Percentiles rank a stretch among this genome's conserved stretches.
These are phyloP conservation scores for Mus spicilegus DNA, from an alignment of 2,113 vertebrate species.

Conservation along the genomic window DNA sequence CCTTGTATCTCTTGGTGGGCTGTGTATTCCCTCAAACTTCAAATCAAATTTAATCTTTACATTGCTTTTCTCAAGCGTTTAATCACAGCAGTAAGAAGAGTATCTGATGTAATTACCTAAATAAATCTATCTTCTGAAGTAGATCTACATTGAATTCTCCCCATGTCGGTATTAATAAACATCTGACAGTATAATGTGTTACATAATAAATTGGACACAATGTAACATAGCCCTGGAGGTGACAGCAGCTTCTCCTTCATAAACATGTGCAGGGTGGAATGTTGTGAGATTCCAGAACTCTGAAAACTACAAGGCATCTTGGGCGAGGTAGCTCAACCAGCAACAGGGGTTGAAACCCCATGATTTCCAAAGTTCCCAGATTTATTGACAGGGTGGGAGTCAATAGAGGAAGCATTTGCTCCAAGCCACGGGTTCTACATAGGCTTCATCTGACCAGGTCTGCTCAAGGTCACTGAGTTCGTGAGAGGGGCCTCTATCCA, in stretches of 20 bases:
- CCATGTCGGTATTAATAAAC: not conserved
- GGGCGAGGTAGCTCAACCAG: not conserved
- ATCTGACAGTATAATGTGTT: not conserved
- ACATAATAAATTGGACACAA: not conserved
- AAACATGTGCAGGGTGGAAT: not conserved
- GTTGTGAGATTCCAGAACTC: not conserved
- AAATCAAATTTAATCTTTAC: not conserved
- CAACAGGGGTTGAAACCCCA: not conserved
- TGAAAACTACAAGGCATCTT: no score
- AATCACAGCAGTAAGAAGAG: not conserved
- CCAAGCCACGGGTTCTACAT: not conserved
- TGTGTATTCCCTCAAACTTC: not conserved
- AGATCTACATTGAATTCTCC: not conserved
- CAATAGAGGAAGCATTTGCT: not conserved
- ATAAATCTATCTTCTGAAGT: not conserved
- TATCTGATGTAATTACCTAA: not conserved
- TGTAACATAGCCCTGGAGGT: rapidly evolving
- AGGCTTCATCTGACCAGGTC: not conserved
- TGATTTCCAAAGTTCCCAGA: not conserved
- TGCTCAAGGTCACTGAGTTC: not conserved
- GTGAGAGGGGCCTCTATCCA: not conserved
- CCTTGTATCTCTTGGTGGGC: not conserved
- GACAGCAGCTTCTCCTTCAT: not conserved
- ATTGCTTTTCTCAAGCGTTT: not conserved
- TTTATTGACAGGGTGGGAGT: not conserved